Base-by-base conservation (phyloP, 2,888 invertebrate genomes). In the Orthosia gothica region DNA sequence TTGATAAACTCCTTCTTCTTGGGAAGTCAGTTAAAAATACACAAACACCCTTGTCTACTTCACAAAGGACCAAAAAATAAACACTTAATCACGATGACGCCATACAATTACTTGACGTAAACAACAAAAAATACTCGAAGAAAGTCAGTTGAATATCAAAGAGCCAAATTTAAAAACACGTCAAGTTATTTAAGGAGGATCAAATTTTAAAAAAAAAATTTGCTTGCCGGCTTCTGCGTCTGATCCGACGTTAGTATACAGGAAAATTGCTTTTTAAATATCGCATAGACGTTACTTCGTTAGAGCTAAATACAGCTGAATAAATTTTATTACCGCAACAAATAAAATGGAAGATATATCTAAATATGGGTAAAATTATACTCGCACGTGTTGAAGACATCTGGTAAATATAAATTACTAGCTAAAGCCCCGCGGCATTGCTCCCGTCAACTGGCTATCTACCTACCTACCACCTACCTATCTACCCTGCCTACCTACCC, bases 191-290 rank as follows among this genome's bases (percentile, higher is more conserved):
- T 76, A 74, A 70, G 55, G 66, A 61, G 32, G 16, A n/a, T 63
- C 26, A 84, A 84, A 79, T 70, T n/a, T n/a, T 74, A 79, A 78
- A 23, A 55, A 55, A 61, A 61, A 81, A 82, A 77, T 67, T 75
- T 79, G 40, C 68, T 78, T 71, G 70, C 61, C 47, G 47, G 63
- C 50, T 65, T 74, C 66, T 77, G 70, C 71, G 45, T 73, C 72
- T 85, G 75, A 79, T 77, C 64, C 79, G 62, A 79, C 54, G 83
- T 62, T 59, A 52, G 65, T 77, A 69, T 62, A 65, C 52, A 70
- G 50, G 57, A 32, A 86, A 85, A 84, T 85, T 86, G 73, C 86
- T 86, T 85, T 85, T 79, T 73, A 72, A 74, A 86, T 72, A 61
- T 66, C 66, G 61, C 32, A 62, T 20, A 68, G 52, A 70, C 23